These are phyloP conservation scores for Pseudochirops cupreus DNA, from an alignment of 2,797 vertebrate genomes.

Conservation along the genomic window DNA sequence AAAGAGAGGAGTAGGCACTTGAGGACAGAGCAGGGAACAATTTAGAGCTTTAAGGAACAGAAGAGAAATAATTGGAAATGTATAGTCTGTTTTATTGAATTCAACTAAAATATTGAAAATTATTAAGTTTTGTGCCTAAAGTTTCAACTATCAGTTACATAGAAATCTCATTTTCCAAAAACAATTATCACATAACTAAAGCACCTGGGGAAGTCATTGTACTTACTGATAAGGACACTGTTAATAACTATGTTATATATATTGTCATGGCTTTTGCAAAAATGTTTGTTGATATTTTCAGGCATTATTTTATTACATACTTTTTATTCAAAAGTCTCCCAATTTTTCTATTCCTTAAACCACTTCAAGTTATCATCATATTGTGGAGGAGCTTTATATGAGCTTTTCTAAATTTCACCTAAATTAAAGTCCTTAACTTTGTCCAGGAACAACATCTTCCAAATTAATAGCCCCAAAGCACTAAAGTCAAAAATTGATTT, in stretches of 20 bases:
- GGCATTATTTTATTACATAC: constrained; percentile 49
- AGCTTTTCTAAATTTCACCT: constrained; percentile 37
- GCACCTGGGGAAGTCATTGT: neutral
- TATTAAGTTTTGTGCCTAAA: neutral
- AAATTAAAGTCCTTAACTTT: constrained; percentile 68
- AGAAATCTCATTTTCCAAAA: neutral
- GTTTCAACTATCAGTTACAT: neutral
- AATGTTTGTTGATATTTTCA: constrained; percentile 54
- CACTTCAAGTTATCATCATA: constrained; percentile 58
- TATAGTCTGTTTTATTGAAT: neutral
- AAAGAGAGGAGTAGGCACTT: neutral
- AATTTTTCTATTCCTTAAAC: constrained; percentile 61
- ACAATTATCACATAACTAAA: neutral
- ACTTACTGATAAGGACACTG: constrained; percentile 12
- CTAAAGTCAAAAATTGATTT: constrained; percentile 69
- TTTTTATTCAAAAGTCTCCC: constrained; percentile 53
- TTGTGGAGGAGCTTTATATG: constrained; percentile 50
- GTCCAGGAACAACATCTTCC: constrained; percentile 50
- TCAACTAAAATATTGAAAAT: neutral
- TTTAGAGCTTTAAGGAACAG: neutral
- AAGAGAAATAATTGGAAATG: neutral
- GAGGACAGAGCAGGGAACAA: neutral
- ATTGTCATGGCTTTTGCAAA: constrained; percentile 39
- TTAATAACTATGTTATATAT: constrained; percentile 51
- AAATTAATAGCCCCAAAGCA: constrained; percentile 69